These are phyloP conservation scores for Eurystomus gularis DNA, from an alignment of 2,113 vertebrate genomes.

Conservation along the genomic window DNA sequence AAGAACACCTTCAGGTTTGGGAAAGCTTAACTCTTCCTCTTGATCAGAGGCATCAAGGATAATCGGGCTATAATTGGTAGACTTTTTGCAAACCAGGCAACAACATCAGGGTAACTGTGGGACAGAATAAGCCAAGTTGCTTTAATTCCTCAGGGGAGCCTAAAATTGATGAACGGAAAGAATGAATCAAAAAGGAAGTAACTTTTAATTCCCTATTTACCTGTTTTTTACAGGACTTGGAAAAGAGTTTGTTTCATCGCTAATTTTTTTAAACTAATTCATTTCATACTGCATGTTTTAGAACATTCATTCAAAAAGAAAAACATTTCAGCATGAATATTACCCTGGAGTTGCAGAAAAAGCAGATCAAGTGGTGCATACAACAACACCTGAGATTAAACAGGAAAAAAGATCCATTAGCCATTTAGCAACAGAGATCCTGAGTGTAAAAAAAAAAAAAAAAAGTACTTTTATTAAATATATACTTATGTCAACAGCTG, in stretches of 20 bases:
- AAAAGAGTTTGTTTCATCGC: background rate
- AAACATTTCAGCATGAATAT: background rate
- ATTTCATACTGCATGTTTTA: background rate
- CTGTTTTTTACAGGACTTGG: background rate
- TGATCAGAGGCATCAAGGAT: background rate
- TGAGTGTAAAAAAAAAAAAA: background rate
- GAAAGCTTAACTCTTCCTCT: background rate
- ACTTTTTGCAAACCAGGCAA: background rate
- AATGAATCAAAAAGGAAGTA: background rate
- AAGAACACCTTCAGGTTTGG: background rate
- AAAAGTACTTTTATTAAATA: background rate
- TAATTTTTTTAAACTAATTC: background rate
- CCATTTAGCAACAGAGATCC: background rate
- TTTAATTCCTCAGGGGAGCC: background rate
- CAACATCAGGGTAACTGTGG: background rate
- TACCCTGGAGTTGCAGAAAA: background rate
- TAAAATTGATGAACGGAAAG: background rate
- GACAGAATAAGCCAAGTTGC: background rate
- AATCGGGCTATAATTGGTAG: background rate
- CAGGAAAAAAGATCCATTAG: background rate
- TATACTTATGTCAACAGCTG: background rate
- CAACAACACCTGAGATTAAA: background rate
- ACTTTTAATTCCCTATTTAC: background rate
- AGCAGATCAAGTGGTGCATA: background rate
- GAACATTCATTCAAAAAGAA: background rate